Evolutionary conservation across 2,888 invertebrate species (phyloP), one percentile per base, ranked within the genome.

Genomic region (Dioctria rufipes): DNA sequence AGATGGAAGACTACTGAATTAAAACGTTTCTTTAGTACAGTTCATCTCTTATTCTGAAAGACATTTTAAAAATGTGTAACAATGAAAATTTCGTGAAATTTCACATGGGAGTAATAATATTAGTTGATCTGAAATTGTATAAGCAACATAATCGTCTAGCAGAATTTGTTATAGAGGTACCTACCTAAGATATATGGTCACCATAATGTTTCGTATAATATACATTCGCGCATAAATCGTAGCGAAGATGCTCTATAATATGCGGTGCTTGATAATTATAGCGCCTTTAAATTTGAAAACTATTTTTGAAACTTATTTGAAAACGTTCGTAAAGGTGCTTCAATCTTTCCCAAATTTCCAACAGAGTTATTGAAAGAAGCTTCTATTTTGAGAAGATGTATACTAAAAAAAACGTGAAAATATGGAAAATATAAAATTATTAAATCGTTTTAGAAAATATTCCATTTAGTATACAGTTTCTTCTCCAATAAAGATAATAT

Each of bases 231-330:
- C 25, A 39, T 37, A 2, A 54, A 71, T 40, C 51, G 54, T 39
- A 37, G 2, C 49, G 9, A 13, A 13, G 49, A 69, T 69, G 2
- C 5, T 49, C 3, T 49, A 9, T 49, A 69, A 49, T 37, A 49
- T 6, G 9, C 37, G 3, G 37, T 25, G 25, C 3, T 25, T 9
- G 49, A 67, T 37, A 54, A 39, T 54, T 25, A 37, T 5, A 71
- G 39, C 51, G 51, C 71, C 11, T 71, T 69, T n/a, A 54, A 54
- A 54, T 71, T 54, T 40, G 71, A 71, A 71, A 71, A 39, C 40
- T 54, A 54, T 54, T n/a, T 54, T 4, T 61, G 5, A 25, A 11
- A 13, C 5, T 4, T 61, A 4, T 25, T 25, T 25, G 25, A 61
- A 39, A 61, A 58, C 5, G 61, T 61, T 8, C 25, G 3, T 8